Evolutionary conservation across 2,113 vertebrate genomes (phyloP).

Genomic region (Rallus limicola): DNA sequence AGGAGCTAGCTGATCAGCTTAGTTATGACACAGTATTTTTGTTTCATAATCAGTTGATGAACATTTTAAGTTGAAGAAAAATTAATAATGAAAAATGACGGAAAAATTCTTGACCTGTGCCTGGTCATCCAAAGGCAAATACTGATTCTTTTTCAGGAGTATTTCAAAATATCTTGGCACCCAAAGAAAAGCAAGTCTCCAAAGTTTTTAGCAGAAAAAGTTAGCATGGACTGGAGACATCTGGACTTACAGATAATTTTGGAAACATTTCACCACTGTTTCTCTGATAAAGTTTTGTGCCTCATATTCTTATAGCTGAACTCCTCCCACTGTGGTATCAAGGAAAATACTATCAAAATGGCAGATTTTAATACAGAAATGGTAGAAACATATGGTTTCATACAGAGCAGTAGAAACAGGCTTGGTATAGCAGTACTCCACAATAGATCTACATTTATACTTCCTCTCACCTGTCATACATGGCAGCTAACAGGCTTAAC

Average conservation of each 20-base stretch:
- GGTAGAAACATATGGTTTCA: too few relatives aligned
- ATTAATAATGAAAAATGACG: background rate
- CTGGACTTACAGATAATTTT: background rate
- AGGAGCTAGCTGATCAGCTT: background rate
- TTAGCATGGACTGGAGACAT: background rate
- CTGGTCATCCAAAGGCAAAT: background rate
- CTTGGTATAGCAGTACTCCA: background rate
- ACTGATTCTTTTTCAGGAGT: background rate
- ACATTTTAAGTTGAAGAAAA: background rate
- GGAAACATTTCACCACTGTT: background rate
- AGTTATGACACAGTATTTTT: background rate
- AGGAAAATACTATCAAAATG: background rate
- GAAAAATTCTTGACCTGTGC: background rate
- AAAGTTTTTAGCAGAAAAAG: background rate
- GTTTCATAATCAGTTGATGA: background rate
- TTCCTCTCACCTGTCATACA: slow-evolving; percentile 81
- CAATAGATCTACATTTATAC: background rate
- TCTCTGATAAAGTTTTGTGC: background rate
- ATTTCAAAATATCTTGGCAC: background rate
- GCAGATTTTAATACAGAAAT: background rate
- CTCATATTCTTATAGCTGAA: background rate
- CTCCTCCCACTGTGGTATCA: background rate
- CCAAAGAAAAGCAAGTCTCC: background rate
- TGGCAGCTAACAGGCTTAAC: slow-evolving; percentile 69
- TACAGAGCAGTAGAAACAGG: background rate